Conservation (phyloP, 2,888 invertebrate genomes). For the Heliconius ismenius region DNA sequence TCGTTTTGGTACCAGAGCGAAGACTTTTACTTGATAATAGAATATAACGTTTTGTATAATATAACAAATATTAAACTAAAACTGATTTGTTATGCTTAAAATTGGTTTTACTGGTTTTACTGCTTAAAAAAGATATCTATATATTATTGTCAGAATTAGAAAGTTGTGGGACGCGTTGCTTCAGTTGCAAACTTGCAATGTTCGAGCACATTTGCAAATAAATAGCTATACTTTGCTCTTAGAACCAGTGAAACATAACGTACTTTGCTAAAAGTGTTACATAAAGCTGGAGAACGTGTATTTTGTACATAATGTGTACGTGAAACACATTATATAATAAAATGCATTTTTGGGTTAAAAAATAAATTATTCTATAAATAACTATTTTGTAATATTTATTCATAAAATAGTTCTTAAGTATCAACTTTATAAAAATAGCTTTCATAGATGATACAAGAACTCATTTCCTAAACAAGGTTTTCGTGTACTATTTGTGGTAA, state of each 20-base stretch:
- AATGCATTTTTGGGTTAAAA: background rate
- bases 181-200: conserved; percentile 24
- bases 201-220: conserved; percentile 24
- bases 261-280: conserved; percentile 1
- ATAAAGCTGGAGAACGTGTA: background rate
- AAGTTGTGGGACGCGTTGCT: background rate
- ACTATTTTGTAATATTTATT: too few species aligned
- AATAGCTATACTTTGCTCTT: conserved; percentile 27
- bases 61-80: too few species aligned
- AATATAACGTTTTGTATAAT: too few species aligned
- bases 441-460: too few species aligned
- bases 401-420: too few species aligned
- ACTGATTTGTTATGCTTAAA: background rate
- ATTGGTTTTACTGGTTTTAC: background rate
- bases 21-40: too few species aligned
- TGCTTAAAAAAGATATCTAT: background rate
- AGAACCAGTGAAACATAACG: background rate
- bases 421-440: too few species aligned
- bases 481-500: too few species aligned
- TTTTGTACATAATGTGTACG: background rate
- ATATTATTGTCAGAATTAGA: background rate
- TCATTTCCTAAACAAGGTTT: too few species aligned
- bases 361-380: too few species aligned
- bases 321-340: background rate
- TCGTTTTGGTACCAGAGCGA: too few species aligned